Percentiles rank a stretch among this genome's conserved stretches.
Evolutionary conservation across 2,888 invertebrate species (phyloP).

Genomic region (Seira musarum): DNA sequence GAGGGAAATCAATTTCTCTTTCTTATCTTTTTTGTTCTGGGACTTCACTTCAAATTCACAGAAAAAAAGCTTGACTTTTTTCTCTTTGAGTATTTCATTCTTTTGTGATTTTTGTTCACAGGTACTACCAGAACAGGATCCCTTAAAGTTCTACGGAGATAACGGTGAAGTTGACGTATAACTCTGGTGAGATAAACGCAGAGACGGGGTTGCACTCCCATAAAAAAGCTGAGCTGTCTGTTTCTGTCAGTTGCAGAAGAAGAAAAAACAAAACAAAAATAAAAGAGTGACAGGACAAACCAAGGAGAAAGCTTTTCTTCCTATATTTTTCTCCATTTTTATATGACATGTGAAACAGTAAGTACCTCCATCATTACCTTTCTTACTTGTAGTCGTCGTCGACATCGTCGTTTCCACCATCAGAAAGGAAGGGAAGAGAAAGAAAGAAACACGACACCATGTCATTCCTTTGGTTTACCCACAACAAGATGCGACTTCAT

Average conservation of each 20-base stretch:
- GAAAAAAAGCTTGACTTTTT: background rate
- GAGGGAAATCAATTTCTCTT: background rate
- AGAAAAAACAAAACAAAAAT: background rate
- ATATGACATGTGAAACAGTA: background rate
- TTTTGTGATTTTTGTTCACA: background rate
- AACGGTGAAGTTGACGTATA: background rate
- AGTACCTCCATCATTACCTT: background rate
- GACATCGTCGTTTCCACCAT: background rate
- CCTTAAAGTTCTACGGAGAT: background rate
- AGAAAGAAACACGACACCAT: conserved; percentile 41
- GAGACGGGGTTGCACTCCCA: background rate
- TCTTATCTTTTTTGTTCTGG: background rate
- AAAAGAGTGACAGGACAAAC: background rate
- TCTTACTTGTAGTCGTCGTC: too few species aligned
- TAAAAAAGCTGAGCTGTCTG: background rate
- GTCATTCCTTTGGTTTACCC: conserved; percentile 49
- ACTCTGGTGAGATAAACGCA: background rate
- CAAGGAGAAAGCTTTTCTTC: background rate
- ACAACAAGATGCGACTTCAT: conserved; percentile 39
- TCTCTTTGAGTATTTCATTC: too few species aligned
- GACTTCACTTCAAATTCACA: background rate
- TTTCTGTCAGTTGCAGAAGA: background rate
- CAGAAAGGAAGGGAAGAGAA: background rate
- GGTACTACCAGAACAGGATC: background rate
- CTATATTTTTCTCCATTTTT: background rate